Percentiles rank a stretch among this genome's conserved stretches.
These are phyloP conservation scores for Spinibarbus caldwelli DNA, from an alignment of 2,797 vertebrate genomes.

Conservation along the genomic window DNA sequence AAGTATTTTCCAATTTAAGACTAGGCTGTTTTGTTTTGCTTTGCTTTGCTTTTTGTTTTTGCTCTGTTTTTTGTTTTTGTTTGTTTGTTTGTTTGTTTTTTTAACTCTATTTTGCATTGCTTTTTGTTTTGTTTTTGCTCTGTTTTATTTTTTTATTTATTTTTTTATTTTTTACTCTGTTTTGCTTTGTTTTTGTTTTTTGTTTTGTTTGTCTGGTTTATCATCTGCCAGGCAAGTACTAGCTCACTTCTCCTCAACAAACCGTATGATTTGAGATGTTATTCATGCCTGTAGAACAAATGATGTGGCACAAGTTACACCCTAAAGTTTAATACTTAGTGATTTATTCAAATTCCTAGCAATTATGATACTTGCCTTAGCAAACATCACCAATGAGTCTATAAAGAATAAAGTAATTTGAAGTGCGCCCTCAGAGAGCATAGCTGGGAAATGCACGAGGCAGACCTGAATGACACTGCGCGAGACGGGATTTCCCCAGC, in stretches of 20 bases:
- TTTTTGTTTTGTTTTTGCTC: no score
- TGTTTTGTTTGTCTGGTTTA: not conserved
- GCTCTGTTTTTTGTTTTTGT: no score
- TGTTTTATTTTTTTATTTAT: no score
- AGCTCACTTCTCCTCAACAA: not conserved
- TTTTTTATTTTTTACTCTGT: not conserved
- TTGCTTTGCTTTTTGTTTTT: not conserved
- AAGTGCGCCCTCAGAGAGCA: conserved; percentile 17
- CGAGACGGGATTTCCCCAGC: conserved; percentile 32
- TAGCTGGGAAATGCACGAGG: not conserved
- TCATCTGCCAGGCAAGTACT: not conserved
- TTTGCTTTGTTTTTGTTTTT: no score
- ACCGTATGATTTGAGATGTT: not conserved
- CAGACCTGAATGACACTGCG: conserved; percentile 31
- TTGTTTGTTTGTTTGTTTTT: no score
- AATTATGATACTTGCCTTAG: not conserved
- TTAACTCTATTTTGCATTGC: no score
- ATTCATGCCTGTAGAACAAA: not conserved
- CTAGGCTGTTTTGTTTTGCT: not conserved
- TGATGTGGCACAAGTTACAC: not conserved
- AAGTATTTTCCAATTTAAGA: not conserved
- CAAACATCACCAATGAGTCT: not conserved
- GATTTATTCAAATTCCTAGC: not conserved
- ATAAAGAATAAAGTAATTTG: not conserved
- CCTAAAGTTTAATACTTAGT: not conserved